Evolutionary conservation across 2,113 vertebrate genomes (phyloP), one percentile per base, ranked within the genome.

Genomic region (Physeter macrocephalus): DNA sequence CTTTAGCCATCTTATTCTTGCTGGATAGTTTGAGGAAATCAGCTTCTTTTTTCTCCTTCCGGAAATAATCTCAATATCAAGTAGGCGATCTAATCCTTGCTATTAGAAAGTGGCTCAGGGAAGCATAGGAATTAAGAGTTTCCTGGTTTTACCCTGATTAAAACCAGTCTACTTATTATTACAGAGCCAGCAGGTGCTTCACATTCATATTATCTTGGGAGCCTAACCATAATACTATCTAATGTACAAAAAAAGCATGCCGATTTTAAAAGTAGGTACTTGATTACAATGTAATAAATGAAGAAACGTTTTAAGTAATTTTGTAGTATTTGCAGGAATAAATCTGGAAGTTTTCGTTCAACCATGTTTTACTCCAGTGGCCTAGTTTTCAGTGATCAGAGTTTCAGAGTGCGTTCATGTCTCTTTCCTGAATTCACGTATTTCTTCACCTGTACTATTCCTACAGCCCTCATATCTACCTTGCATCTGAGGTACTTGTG

Each of bases 21-120:
- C 59, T 69, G 81, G 34, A 77, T 92, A 80, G 59, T 98, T 92
- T 97, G 91, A 90, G 67, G 86, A 96, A 97, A 97, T 92, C 69
- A 90, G 72, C 23, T 97, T 96, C 36, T 93, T 67, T 59, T 39
- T 93, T 77, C 17, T 92, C 61, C 52, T 87, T 62, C 43, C 80
- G 39, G 72, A 91, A 96, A 41, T 66, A 89, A 89, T 92, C 54
- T 75, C 92, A 25, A 95, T 67, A 93, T 93, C 89, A 90, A 88
- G 67, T 69, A 85, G 31, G 41, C 14, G 36, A 0, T 57, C 36
- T 81, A 93, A 97, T 89, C 49, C 62, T 92, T 71, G 25, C 78
- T 93, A 20, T 95, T 81, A 87, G n/a, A 69, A 91, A 75, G 21
- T 88, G 27, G 25, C 41, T 95, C n/a, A 75, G 49, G 59, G 57